These are phyloP conservation scores for Nudaria mundana DNA, from an alignment of 2,888 invertebrate species.

Conservation along the genomic window DNA sequence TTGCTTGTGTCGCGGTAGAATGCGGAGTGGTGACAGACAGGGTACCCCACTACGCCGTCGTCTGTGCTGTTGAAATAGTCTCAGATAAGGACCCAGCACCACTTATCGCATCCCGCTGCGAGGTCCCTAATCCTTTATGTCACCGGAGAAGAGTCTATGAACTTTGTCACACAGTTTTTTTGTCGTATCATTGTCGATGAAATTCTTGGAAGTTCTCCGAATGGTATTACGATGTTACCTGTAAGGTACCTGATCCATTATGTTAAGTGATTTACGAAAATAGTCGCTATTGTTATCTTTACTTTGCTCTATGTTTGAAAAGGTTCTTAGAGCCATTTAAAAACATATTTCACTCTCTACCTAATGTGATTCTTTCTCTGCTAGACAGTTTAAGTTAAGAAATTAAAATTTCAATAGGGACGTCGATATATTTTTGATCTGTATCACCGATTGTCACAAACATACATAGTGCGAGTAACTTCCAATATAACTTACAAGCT, in stretches of 20 bases:
- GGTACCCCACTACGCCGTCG: slow-evolving; percentile 58
- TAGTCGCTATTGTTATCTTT: slow-evolving; percentile 13
- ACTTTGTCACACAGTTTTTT: slow-evolving; percentile 57
- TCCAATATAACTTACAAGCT: too few species aligned
- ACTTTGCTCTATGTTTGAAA: slow-evolving; percentile 12
- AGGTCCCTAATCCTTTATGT: slow-evolving; percentile 63
- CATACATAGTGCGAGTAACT: not conserved
- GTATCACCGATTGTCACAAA: slow-evolving; percentile 8
- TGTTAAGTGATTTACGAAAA: slow-evolving; percentile 22
- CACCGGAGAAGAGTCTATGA: slow-evolving; percentile 55
- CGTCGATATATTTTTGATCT: not conserved
- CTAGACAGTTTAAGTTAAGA: not conserved
- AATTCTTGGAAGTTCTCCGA: slow-evolving; percentile 42
- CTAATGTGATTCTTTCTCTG: not conserved
- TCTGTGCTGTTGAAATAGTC: slow-evolving; percentile 54
- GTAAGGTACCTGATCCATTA: slow-evolving; percentile 23
- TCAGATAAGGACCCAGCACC: slow-evolving; percentile 67
- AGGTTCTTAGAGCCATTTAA: slow-evolving; percentile 7
- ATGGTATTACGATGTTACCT: slow-evolving; percentile 31
- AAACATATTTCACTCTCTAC: slow-evolving; percentile 8
- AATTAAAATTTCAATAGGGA: not conserved
- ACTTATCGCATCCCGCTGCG: slow-evolving; percentile 60
- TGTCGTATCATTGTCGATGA: slow-evolving; percentile 43
- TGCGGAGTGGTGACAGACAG: slow-evolving; percentile 52
- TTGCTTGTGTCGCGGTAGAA: slow-evolving; percentile 55